These are phyloP conservation scores for Cantharis nigra DNA, from an alignment of 2,888 invertebrate species.

Conservation along the genomic window DNA sequence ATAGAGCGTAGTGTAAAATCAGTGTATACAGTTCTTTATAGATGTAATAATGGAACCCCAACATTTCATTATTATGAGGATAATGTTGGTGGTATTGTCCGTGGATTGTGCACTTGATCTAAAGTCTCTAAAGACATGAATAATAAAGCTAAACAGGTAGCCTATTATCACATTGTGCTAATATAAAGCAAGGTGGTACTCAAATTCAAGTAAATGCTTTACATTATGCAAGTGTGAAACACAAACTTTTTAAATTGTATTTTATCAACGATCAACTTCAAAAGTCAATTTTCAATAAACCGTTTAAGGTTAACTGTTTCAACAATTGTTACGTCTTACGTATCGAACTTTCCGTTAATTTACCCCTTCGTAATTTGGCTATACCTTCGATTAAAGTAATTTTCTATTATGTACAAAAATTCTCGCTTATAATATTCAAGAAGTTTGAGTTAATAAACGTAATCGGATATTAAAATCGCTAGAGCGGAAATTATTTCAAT, in stretches of 20 bases:
- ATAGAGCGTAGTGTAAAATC: constrained; percentile 47
- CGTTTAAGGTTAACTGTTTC: not conserved
- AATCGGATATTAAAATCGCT: not conserved
- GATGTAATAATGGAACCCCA: constrained; percentile 51
- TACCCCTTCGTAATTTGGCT: not conserved
- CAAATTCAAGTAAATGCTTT: constrained; percentile 36
- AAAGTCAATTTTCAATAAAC: not conserved
- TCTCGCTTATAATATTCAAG: not conserved
- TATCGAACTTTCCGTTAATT: not conserved
- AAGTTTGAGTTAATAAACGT: not conserved
- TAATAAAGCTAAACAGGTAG: constrained; percentile 55
- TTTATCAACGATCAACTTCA: not conserved
- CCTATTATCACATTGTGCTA: constrained; percentile 52
- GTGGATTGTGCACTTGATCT: constrained; percentile 55
- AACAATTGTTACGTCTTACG: not conserved
- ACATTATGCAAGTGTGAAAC: constrained; percentile 40
- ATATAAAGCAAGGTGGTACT: constrained; percentile 52
- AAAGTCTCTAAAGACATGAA: constrained; percentile 51
- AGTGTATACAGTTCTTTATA: constrained; percentile 51
- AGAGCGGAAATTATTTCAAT: not conserved
- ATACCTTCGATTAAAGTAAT: not conserved
- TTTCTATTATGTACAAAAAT: not conserved
- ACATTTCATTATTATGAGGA: constrained; percentile 54
- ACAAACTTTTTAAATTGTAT: constrained; percentile 36
- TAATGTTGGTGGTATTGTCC: constrained; percentile 54